Evolutionary conservation across 1,140 invertebrate species (phyloP).

Genomic region (Pseudoatta argentina): DNA sequence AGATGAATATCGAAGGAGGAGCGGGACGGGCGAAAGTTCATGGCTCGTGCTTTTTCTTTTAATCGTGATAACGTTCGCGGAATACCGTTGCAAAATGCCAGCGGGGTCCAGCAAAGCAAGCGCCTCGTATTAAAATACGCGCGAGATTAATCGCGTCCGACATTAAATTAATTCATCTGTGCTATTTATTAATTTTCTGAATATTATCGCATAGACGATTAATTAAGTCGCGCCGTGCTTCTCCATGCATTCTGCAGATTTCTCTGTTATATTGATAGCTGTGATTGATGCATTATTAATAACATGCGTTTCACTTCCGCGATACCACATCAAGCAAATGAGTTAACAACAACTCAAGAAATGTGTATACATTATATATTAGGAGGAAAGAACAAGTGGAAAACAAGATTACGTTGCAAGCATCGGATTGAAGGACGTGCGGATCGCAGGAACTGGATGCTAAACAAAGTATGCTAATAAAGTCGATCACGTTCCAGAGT

Average conservation of each 20-base stretch:
- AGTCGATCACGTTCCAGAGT: background rate
- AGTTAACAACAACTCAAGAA: conserved; percentile 2
- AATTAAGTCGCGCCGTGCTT: conserved; percentile 20
- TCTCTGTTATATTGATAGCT: background rate
- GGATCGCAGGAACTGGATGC: conserved; percentile 15
- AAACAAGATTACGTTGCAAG: conserved; percentile 28
- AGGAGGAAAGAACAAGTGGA: background rate
- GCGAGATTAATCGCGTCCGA: conserved; percentile 31
- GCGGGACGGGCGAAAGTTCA: conserved; percentile 71
- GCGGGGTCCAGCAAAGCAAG: conserved; percentile 8
- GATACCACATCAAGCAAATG: background rate
- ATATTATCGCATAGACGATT: conserved; percentile 34
- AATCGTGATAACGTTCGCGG: conserved; percentile 70
- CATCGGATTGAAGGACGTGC: conserved; percentile 15
- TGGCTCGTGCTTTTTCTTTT: conserved; percentile 63
- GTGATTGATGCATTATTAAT: conserved; percentile 19
- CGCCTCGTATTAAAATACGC: background rate
- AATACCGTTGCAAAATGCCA: conserved; percentile 67
- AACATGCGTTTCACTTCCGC: conserved; percentile 11
- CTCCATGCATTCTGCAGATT: background rate
- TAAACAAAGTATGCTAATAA: conserved; percentile 47
- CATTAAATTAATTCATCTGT: conserved; percentile 16
- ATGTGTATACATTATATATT: background rate
- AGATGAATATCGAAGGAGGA: conserved; percentile 63
- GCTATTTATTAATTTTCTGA: conserved; percentile 48